Evolutionary conservation across 2,113 vertebrate genomes (phyloP), one percentile per base, ranked within the genome.

Genomic region (Saccopteryx leptura): DNA sequence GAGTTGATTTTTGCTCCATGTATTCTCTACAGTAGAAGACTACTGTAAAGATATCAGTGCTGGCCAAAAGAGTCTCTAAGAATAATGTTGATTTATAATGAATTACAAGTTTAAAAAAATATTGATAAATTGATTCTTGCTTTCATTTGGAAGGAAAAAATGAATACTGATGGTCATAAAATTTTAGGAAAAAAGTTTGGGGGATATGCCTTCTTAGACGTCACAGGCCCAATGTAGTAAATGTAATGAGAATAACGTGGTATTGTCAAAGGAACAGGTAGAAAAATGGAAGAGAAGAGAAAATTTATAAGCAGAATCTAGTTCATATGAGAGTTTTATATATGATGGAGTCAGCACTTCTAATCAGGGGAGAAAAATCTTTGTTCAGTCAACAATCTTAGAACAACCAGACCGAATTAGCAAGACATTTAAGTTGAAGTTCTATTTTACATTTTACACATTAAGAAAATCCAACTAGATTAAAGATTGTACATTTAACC

Each of bases 1-100:
- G 95, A 96, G 94, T 95, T 81, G 65, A 88, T 92, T 83, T 95
- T 95, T 93, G 76, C 92, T 83, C 66, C 65, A 14, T 90, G 23
- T 90, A 48, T 92, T 63, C 87, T 94, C 65, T 79, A 48, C 11
- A 33, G 17, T 78, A 78, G 71, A 92, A 71, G 48, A 90, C 21
- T 92, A n/a, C 9, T 84, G 31, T 93, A 58, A 95, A 74, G 31
- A 91, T 88, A 56, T 60, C 87, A 88, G 17, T 82, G 93, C 33
- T 86, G 68, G 46, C 28, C n/a, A 94, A 69, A 94, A 72, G 66
- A 94, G 26, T 46, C 15, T 90, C 61, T 66, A 89, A 48, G 91
- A 81, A 94, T 93, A 90, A 66, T 78, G 78, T 18, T 56, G 69
- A 85, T 85, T 82, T 21, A 82, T 15, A 85, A 72, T 9, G 69